A percentile compares a stretch with the other conserved stretches of the same genome.
Evolutionary conservation across 2,797 vertebrate genomes (phyloP).

Genomic region (Melanotaenia maccullochi): DNA sequence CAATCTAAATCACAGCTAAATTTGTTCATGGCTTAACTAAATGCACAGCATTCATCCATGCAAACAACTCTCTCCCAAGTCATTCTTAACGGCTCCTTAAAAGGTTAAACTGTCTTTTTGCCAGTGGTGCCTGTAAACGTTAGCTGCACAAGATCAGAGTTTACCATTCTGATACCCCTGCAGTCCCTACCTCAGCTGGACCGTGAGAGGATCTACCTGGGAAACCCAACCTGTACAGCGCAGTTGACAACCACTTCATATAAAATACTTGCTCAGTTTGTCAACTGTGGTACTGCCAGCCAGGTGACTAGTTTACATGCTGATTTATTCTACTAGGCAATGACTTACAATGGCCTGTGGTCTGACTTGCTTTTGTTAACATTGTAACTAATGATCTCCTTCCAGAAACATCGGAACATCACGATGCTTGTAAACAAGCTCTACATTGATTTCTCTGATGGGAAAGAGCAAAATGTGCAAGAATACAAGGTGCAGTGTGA

Average conservation of each 20-base stretch:
- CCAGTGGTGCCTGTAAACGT: slow-evolving; percentile 94
- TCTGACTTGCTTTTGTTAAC: slow-evolving; percentile 13
- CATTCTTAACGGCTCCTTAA: slow-evolving; percentile 5
- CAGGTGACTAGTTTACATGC: slow-evolving; percentile 77
- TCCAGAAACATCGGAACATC: slow-evolving; percentile 91
- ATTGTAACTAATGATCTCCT: slow-evolving; percentile 35
- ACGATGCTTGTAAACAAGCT: slow-evolving; percentile 92
- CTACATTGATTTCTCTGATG: slow-evolving; percentile 89
- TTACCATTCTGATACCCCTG: slow-evolving; percentile 92
- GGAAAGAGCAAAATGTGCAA: slow-evolving; percentile 83
- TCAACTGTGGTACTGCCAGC: slow-evolving; percentile 90
- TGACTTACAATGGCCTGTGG: neutral
- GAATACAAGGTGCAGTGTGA: slow-evolving; percentile 94
- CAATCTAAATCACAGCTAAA: slow-evolving; percentile 19
- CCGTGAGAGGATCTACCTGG: slow-evolving; percentile 91
- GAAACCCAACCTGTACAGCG: slow-evolving; percentile 88
- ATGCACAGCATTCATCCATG: neutral
- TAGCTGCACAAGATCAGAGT: slow-evolving; percentile 95
- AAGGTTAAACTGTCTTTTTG: slow-evolving; percentile 19
- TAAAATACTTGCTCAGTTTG: slow-evolving; percentile 94
- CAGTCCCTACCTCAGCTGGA: slow-evolving; percentile 90
- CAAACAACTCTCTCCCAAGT: neutral
- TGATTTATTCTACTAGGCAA: neutral
- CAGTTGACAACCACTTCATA: slow-evolving; percentile 87
- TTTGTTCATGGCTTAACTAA: neutral